Base-by-base conservation (phyloP, 1,140 invertebrate species). In the Drosophila arawakana region DNA sequence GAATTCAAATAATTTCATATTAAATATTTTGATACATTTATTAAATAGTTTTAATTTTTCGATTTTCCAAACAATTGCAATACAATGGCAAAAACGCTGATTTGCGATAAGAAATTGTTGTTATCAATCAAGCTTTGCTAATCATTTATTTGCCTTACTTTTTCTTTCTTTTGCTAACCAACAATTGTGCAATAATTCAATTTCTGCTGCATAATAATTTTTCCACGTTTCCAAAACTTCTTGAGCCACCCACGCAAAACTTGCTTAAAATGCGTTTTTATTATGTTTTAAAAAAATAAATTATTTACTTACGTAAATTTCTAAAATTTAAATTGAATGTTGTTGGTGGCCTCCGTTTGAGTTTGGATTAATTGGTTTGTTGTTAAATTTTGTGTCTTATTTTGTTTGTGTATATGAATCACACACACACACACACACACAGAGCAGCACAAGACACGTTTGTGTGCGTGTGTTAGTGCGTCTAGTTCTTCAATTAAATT, bases 401-500 rank as follows among this genome's bases (percentile, higher is more conserved):
- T 50, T 8, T 35, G 21, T 50, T 37, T 13, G 21, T 50, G 9
- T n/a, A 11, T n/a, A 39, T 63, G 61, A 63, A 52, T 63, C 61
- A 1, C 37, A 35, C 52, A 41, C n/a, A 58, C 55, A 41, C n/a
- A 58, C 55, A 43, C 10, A 25, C 39, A 58, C 11, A 58, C 11
- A 21, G 4, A 2, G n/a, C 13, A 55, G 18, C 54, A 63, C 21
- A 21, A 34, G 7, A 25, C 8, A 55, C 15, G 49, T 34, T 11
- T 7, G 18, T 43, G 9, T 60, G 5, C 30, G 18, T 18, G 39
- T 60, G 3, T 50, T n/a, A 11, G 10, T 49, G 72, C 30, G 55
- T 67, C 18, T 50, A 7, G 59, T 30, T 43, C 52, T 57, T 69
- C 47, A 61, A 71, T 71, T 57, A 30, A 21, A 57, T 59, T 52